Evolutionary conservation across 2,888 invertebrate genomes (phyloP).

Genomic region (Cordilura impudica): DNA sequence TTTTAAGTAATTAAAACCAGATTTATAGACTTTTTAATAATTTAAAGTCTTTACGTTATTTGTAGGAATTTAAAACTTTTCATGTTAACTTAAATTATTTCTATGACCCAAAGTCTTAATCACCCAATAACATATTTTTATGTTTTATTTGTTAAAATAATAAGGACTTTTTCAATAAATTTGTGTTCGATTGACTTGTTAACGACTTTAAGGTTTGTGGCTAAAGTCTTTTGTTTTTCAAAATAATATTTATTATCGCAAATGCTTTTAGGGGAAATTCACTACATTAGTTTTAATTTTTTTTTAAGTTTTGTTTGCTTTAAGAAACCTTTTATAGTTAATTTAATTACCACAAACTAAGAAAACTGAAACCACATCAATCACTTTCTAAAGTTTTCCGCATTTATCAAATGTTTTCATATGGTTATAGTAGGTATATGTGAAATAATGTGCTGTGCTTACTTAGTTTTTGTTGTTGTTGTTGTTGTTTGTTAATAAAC

Average conservation of each 20-base stretch:
- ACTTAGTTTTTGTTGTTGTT: slow-evolving; percentile 6
- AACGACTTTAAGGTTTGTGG: neutral
- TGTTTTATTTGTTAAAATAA: neutral
- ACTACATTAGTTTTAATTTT: neutral
- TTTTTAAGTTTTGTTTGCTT: neutral
- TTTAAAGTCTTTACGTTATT: too few relatives aligned
- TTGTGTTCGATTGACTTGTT: neutral
- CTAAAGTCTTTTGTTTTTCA: slow-evolving; percentile 23
- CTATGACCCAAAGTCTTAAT: neutral
- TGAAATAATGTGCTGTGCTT: slow-evolving; percentile 5
- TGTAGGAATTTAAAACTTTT: too few relatives aligned
- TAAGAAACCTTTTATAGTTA: slow-evolving; percentile 38
- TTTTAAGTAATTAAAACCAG: too few relatives aligned
- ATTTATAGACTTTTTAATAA: too few relatives aligned
- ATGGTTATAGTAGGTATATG: neutral
- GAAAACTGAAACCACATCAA: slow-evolving; percentile 42
- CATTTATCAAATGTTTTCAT: slow-evolving; percentile 52
- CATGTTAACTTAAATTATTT: too few relatives aligned
- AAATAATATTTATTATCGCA: neutral
- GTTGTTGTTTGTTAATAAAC: slow-evolving; percentile 26
- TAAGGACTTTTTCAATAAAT: neutral
- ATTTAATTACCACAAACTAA: slow-evolving; percentile 45
- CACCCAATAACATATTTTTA: neutral
- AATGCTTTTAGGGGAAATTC: neutral
- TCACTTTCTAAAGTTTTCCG: slow-evolving; percentile 65